Conservation (phyloP, 2,113 vertebrate species). For the Cephalopholis sonnerati region DNA sequence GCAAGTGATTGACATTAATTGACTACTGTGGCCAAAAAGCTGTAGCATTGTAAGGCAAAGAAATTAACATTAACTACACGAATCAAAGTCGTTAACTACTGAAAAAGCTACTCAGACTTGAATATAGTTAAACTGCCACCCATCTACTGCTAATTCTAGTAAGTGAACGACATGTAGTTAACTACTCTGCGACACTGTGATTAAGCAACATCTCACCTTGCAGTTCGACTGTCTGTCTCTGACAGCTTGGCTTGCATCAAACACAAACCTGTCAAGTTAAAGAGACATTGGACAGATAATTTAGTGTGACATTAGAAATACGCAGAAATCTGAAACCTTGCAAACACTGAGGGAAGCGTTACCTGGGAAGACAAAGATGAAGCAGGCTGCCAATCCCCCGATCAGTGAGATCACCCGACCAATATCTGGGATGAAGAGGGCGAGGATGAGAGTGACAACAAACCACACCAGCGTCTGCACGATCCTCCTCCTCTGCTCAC, state of each 20-base stretch:
- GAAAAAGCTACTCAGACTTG: no score
- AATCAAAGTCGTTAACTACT: no score
- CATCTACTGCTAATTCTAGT: no score
- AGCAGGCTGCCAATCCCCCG: conserved; percentile 95
- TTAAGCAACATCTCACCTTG: conserved; percentile 85
- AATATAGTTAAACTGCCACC: no score
- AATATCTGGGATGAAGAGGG: conserved; percentile 96
- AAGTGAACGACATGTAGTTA: no score
- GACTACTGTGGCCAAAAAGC: no score
- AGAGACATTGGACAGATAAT: neutral
- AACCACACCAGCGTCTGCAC: conserved; percentile 94
- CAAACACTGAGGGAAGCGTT: neutral
- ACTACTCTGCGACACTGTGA: no score
- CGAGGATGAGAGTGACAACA: conserved; percentile 91
- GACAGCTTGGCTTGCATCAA: conserved; percentile 95
- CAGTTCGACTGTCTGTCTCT: conserved; percentile 89
- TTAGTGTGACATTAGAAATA: neutral
- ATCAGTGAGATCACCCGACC: conserved; percentile 96
- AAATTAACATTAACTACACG: no score
- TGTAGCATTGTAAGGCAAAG: no score
- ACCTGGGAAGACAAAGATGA: conserved; percentile 98
- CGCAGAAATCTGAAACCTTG: neutral
- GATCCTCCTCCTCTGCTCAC: conserved; percentile 89
- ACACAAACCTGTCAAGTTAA: conserved; percentile 81
- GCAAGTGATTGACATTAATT: no score